These are phyloP conservation scores for Abrostola tripartita DNA, from an alignment of 2,888 invertebrate species.

Conservation along the genomic window DNA sequence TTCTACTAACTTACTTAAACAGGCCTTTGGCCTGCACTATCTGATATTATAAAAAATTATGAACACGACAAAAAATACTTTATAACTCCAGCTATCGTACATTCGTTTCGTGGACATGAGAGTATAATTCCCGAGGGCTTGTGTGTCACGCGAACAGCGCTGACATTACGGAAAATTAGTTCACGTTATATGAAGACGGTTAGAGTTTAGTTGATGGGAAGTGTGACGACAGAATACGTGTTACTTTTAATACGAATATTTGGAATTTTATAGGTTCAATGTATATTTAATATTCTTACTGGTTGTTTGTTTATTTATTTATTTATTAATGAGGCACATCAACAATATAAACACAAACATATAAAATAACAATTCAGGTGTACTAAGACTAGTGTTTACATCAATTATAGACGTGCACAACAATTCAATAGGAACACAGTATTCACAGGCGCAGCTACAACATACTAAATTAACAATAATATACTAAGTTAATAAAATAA, in stretches of 20 bases:
- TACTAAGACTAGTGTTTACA: too few relatives aligned
- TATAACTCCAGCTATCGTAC: constrained; percentile 12
- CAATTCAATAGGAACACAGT: too few relatives aligned
- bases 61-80: constrained; percentile 11
- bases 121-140: constrained; percentile 34
- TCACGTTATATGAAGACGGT: constrained; percentile 12
- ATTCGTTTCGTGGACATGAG: constrained; percentile 20
- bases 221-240: constrained; percentile 9
- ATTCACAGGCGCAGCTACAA: too few relatives aligned
- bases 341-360: too few relatives aligned
- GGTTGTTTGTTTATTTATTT: too few relatives aligned
- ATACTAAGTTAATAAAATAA: too few relatives aligned
- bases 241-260: constrained; percentile 10
- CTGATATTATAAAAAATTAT: neutral
- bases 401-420: too few relatives aligned
- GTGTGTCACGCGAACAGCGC: constrained; percentile 34
- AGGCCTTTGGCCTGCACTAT: neutral
- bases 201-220: neutral
- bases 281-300: too few relatives aligned
- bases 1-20: neutral
- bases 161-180: constrained; percentile 36
- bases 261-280: too few relatives aligned
- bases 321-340: too few relatives aligned
- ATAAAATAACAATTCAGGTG: too few relatives aligned
- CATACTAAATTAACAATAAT: too few relatives aligned